Base-by-base conservation (phyloP, 2,888 invertebrate species). In the Tupiocoris notatus region DNA sequence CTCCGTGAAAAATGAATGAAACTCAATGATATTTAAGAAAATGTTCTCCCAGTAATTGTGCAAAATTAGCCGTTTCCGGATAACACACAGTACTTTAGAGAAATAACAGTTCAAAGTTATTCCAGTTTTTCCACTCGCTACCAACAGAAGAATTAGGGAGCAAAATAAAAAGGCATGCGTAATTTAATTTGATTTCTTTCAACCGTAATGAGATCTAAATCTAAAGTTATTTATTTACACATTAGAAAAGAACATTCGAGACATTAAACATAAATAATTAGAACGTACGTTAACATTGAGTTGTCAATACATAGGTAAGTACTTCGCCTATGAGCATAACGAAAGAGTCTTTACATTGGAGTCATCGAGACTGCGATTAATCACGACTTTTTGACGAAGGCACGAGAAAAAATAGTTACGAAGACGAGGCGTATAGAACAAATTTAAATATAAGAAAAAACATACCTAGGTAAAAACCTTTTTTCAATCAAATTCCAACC, bases 261-360 rank as follows among this genome's bases (percentile, higher is more conserved):
- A 57, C 39, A 39, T 6, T 16, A 67, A 67, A 39, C 17, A 65
- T 65, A 65, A 65, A 2, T 65, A 65, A 63, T 65, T 39, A 65
- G 17, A 24, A 64, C 64, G 65, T 39, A 39, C 39, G 39, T 39
- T 39, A 39, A 39, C 39, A 39, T 7, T 39, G 12, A 39, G 12
- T 39, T 39, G 12, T 39, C 39, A 12, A 39, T 65, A 65, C 65
- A 57, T 57, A 67, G 57, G 56, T 67, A 67, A 67, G 67, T 67
- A 67, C 67, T 67, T 56, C 22, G 67, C 67, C 67, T 16, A 67
- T 67, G 67, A 67, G 67, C 57, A 66, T n/a, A 67, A 65, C 65
- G 20, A 39, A 39, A 24, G 25, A 65, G 39, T 57, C 56, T 67
- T 56, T 56, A 18, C 9, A 23, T 61, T 17, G 39, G 39, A 39